These are phyloP conservation scores for Ctenoplectra terminalis DNA, from an alignment of 1,140 invertebrate species.

Conservation along the genomic window DNA sequence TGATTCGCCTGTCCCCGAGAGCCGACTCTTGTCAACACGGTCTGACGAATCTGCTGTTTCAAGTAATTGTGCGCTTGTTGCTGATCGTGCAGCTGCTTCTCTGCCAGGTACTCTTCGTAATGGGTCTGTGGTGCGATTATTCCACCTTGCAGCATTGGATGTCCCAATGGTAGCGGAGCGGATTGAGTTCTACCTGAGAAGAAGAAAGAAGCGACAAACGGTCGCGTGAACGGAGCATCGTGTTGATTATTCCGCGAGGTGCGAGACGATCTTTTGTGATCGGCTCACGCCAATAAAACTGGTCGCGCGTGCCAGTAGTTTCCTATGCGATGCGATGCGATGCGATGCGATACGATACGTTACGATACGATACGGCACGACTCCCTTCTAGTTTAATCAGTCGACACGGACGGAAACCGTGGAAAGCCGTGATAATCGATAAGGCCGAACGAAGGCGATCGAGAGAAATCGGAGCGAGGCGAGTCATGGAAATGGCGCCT, in stretches of 20 bases:
- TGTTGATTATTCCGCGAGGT: rapidly evolving
- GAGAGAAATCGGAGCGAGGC: no score
- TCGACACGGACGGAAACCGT: no score
- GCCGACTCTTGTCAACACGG: constrained; percentile 90
- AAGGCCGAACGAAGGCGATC: no score
- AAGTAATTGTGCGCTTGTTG: constrained; percentile 88
- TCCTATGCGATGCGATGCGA: no score
- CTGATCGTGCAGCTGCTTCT: constrained; percentile 85
- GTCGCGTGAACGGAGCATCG: not conserved
- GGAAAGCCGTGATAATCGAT: no score
- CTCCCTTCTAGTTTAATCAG: no score
- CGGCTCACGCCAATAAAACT: not conserved
- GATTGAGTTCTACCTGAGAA: constrained; percentile 90
- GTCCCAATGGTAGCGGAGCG: constrained; percentile 96
- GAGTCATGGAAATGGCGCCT: no score
- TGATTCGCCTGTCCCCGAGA: constrained; percentile 85
- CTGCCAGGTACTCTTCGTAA: constrained; percentile 86
- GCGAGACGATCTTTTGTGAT: not conserved
- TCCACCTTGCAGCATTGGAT: constrained; percentile 92
- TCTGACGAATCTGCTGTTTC: constrained; percentile 95
- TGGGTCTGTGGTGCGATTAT: constrained; percentile 83
- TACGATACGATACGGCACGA: no score
- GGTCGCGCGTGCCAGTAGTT: not conserved
- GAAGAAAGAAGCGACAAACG: not conserved
- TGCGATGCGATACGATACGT: no score